Conservation (phyloP, 2,797 vertebrate species). For the Avahi laniger region DNA sequence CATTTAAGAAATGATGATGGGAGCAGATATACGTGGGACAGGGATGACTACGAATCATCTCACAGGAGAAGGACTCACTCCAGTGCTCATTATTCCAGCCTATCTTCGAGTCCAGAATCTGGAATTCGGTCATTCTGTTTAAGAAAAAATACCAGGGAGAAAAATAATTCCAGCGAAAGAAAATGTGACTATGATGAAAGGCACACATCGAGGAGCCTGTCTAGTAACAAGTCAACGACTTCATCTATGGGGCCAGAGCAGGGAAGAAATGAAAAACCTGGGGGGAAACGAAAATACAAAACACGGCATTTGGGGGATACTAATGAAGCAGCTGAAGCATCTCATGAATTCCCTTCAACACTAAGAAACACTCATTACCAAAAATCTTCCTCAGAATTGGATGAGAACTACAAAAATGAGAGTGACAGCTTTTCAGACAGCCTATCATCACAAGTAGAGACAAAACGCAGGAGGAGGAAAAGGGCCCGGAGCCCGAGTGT, state of each 20-base stretch:
- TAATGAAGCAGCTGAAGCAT: slow-evolving; percentile 55
- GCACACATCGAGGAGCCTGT: slow-evolving; percentile 85
- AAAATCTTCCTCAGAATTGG: slow-evolving; percentile 76
- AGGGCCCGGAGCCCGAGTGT: too few species aligned
- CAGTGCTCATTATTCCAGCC: slow-evolving; percentile 80
- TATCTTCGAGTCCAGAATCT: slow-evolving; percentile 85
- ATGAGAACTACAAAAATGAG: neutral
- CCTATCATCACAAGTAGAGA: too few species aligned
- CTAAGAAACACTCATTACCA: slow-evolving; percentile 75
- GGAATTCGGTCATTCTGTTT: slow-evolving; percentile 83
- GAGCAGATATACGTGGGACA: slow-evolving; percentile 84
- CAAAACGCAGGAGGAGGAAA: too few species aligned
- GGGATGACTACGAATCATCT: slow-evolving; percentile 83
- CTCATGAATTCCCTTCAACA: slow-evolving; percentile 42
- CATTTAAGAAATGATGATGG: slow-evolving; percentile 82
- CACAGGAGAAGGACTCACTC: slow-evolving; percentile 78
- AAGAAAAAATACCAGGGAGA: slow-evolving; percentile 79
- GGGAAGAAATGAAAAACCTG: slow-evolving; percentile 88
- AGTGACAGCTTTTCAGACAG: too few species aligned
- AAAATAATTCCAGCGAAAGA: slow-evolving; percentile 79
- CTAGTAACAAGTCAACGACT: slow-evolving; percentile 83
- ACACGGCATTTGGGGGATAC: slow-evolving; percentile 92
- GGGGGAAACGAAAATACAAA: slow-evolving; percentile 96
- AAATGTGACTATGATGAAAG: slow-evolving; percentile 84
- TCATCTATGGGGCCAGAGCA: slow-evolving; percentile 78